A percentile compares a stretch with the other conserved stretches of the same genome.
phyloP scores from a whole-genome alignment of 2,113 vertebrate genomes.

The Callionymus lyra region DNA sequence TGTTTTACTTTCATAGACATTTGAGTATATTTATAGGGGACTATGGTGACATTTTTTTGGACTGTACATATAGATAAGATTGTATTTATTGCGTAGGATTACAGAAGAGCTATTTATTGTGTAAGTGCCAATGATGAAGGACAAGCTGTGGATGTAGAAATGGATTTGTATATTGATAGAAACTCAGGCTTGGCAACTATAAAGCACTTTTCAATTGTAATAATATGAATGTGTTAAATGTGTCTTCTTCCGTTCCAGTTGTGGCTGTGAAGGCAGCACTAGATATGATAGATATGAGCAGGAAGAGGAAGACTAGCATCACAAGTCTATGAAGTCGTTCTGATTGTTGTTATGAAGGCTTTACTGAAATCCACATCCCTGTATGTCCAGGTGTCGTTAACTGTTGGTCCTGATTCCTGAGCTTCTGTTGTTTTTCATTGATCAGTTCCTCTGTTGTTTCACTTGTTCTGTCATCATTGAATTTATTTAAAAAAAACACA shows the following conservation, averaged over 20 bases:
- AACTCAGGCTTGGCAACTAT: constrained; percentile 51
- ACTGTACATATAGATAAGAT: constrained; percentile 28
- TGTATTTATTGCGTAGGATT: constrained; percentile 38
- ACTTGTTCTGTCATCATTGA: constrained; percentile 24
- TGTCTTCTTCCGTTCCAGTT: constrained; percentile 8
- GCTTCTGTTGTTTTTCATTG: constrained; percentile 3
- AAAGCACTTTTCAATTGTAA: constrained; percentile 49
- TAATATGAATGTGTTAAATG: constrained; percentile 8
- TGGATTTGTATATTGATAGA: constrained; percentile 37
- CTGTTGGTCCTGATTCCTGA: constrained; percentile 4
- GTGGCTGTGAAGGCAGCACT: constrained; percentile 5
- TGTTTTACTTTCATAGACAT: constrained; percentile 54
- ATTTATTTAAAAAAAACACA: constrained; percentile 25
- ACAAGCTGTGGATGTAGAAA: constrained; percentile 18
- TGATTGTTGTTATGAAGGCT: too few relatives aligned
- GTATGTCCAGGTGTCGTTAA: too few relatives aligned
- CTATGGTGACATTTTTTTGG: constrained; percentile 5
- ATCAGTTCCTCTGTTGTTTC: too few relatives aligned
- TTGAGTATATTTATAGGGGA: constrained; percentile 36
- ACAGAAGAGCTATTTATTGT: constrained; percentile 33
- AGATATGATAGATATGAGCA: too few relatives aligned
- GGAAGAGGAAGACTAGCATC: too few relatives aligned
- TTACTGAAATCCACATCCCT: too few relatives aligned
- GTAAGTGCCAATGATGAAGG: constrained; percentile 48
- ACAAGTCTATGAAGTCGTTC: too few relatives aligned